A percentile compares a stretch with the other conserved stretches of the same genome.
Evolutionary conservation across 2,113 vertebrate genomes (phyloP).

Genomic region (Grammomys surdaster): DNA sequence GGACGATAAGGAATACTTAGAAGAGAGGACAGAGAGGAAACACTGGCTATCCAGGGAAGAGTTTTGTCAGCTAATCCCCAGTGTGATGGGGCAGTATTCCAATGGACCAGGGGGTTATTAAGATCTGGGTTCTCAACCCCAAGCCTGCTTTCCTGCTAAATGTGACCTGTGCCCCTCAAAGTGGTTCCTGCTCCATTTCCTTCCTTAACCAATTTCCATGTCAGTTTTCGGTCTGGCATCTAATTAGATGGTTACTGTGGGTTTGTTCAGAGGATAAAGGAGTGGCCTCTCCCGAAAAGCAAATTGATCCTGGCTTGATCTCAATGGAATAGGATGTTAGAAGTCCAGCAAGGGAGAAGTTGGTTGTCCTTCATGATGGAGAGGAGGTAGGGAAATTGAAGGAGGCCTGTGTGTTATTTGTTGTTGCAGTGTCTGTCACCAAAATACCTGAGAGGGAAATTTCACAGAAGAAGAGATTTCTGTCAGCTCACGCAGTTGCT

Average conservation of each 20-base stretch:
- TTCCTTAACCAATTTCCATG: conserved; percentile 6
- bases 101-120: neutral
- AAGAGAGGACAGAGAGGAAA: conserved; percentile 45
- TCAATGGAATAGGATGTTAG: neutral
- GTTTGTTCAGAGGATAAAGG: neutral
- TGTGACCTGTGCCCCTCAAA: neutral
- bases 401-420: neutral
- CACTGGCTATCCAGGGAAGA: neutral
- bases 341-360: neutral
- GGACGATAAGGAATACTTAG: neutral
- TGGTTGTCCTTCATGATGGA: neutral
- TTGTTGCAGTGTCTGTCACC: neutral
- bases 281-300: conserved; percentile 14
- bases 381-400: neutral
- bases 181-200: neutral
- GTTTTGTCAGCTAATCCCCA: neutral
- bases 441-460: neutral
- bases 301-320: neutral
- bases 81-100: neutral
- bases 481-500: neutral
- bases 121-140: neutral
- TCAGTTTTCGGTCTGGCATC: neutral
- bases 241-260: neutral
- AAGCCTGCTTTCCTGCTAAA: neutral
- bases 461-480: neutral